Evolutionary conservation across 2,797 vertebrate species (phyloP).

Genomic region (Tolypeutes matacus): DNA sequence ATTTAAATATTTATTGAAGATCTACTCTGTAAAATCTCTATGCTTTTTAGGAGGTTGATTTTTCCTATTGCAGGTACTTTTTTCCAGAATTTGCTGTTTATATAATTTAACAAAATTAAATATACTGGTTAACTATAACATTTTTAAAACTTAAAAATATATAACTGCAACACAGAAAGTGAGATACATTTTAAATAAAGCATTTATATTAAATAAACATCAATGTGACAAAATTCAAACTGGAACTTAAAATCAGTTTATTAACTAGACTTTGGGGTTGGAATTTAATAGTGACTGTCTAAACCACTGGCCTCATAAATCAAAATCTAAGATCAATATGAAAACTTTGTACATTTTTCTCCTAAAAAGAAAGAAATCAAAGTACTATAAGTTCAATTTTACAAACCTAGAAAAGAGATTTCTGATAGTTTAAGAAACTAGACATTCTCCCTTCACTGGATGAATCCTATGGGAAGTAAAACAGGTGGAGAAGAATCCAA

Average conservation of each 20-base stretch:
- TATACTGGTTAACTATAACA: not conserved
- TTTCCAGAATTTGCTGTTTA: not conserved
- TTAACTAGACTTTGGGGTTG: slow-evolving; percentile 32
- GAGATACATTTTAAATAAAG: not conserved
- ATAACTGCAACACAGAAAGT: not conserved
- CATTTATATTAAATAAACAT: not conserved
- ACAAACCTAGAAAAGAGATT: slow-evolving; percentile 37
- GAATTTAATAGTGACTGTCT: not conserved
- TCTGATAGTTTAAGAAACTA: not conserved
- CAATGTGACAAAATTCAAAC: slow-evolving; percentile 14
- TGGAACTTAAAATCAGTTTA: slow-evolving; percentile 30
- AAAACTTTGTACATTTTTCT: not conserved
- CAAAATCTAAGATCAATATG: slow-evolving; percentile 2
- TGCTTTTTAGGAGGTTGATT: not conserved
- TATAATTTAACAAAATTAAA: slow-evolving; percentile 39
- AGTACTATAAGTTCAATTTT: slow-evolving; percentile 7
- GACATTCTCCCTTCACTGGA: not conserved
- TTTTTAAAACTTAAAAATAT: slow-evolving; percentile 39
- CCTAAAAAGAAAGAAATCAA: slow-evolving; percentile 38
- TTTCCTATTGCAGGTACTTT: not conserved
- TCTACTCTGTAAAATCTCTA: not conserved
- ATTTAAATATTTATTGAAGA: not conserved
- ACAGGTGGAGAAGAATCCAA: not conserved
- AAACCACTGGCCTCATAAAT: not conserved
- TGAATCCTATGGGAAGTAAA: not conserved